Base-by-base conservation (phyloP, 2,888 invertebrate species). In the Synanthedon formicaeformis region DNA sequence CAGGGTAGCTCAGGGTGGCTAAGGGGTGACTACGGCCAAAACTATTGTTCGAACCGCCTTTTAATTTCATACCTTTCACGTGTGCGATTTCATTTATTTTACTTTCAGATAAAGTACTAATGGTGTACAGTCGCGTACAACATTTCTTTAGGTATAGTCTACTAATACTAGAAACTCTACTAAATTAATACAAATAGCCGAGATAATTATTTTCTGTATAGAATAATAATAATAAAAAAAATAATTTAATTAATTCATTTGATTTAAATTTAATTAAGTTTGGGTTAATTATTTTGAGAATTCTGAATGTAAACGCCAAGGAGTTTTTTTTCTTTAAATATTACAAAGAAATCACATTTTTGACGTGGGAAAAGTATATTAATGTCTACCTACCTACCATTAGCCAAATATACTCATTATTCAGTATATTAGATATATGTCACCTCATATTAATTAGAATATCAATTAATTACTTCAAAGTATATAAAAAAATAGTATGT, bases 31-130 rank as follows among this genome's bases (percentile, higher is more conserved):
- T 14, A 14, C 45, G 49, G 12, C 16, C 49, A 6, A 58, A 59
- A 64, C 65, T 64, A 65, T 65, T 65, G 65, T 66, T 59, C 61
- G 54, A 56, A 56, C 54, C 54, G 55, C 66, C 60, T 63, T 63
- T 67, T 59, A 61, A 65, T 55, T 55, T 55, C 23, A 53, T 51
- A 52, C 52, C 53, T 53, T 52, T 56, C 34, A 56, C 52, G 52
- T 55, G 55, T 50, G 55, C 51, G 45, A 45, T 12, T 54, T 54
- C 52, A 56, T 56, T 56, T 56, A 56, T 56, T 56, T 56, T 54
- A 56, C 54, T 56, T 54, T 45, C 45, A 14, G 45, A 45, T 45
- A 45, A 45, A 45, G 45, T 45, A 45, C 13, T 45, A 14, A 45
- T 45, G 45, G 45, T 45, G 45, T 45, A 45, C 45, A 45, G 45